phyloP scores from a whole-genome alignment of 2,797 vertebrate species.

The Tiaroga cobitis region DNA sequence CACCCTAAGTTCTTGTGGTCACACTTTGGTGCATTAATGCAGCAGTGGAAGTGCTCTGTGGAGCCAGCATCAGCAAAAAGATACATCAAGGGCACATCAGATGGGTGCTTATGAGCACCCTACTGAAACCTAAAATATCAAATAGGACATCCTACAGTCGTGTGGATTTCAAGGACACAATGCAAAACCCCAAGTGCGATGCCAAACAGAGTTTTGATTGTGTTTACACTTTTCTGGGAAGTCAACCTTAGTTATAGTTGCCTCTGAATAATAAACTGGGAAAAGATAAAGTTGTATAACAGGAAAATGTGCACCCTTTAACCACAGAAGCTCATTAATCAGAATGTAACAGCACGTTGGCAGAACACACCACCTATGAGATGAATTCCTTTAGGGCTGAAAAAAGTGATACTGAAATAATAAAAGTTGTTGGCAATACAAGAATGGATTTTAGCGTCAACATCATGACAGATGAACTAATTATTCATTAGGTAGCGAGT shows the following conservation, averaged over 20 bases:
- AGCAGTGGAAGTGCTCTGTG: slow-evolving; percentile 1
- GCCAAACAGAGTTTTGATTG: background rate
- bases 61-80: background rate
- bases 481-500: background rate
- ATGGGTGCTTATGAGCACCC: slow-evolving; percentile 12
- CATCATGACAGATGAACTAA: background rate
- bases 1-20: background rate
- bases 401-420: background rate
- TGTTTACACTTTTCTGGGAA: background rate
- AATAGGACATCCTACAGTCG: background rate
- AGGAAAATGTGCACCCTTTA: background rate
- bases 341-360: background rate
- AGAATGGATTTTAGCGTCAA: background rate
- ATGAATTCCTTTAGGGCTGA: background rate
- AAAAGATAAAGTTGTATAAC: background rate
- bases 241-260: background rate
- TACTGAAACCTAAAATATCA: slow-evolving; percentile 2
- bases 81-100: slow-evolving; percentile 8
- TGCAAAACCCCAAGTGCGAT: background rate
- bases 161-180: background rate
- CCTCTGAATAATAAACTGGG: background rate
- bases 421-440: background rate
- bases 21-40: background rate
- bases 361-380: background rate
- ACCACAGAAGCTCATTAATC: background rate